phyloP scores from a whole-genome alignment of 2,113 vertebrate genomes.

The Laterallus jamaicensis region DNA sequence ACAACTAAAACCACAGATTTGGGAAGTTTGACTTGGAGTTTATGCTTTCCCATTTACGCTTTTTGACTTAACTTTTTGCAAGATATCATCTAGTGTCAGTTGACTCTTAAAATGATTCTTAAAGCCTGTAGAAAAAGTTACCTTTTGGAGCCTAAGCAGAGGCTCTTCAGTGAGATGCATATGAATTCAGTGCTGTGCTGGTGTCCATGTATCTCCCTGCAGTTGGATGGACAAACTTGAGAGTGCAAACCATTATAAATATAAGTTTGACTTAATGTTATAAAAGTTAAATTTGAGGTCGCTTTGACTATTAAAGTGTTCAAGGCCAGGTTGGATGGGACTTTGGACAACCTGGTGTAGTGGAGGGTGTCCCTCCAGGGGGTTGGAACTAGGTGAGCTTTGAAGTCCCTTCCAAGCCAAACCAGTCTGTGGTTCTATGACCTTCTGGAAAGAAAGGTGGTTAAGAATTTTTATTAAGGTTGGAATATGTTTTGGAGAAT shows the following conservation, averaged over 20 bases:
- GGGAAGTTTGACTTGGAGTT: not conserved
- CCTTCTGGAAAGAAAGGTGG: not conserved
- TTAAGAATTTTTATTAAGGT: not conserved
- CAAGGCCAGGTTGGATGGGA: too few relatives aligned
- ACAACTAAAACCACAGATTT: not conserved
- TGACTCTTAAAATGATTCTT: not conserved
- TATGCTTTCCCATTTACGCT: not conserved
- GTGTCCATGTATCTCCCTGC: not conserved
- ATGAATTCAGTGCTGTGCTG: not conserved
- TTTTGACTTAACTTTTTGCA: not conserved
- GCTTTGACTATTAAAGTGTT: not conserved
- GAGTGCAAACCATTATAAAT: not conserved
- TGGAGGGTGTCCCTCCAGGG: too few relatives aligned
- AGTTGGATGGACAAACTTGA: not conserved
- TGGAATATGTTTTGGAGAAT: not conserved
- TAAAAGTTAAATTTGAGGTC: not conserved
- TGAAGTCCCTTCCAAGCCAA: too few relatives aligned
- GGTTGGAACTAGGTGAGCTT: too few relatives aligned
- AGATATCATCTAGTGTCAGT: not conserved
- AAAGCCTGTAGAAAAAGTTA: not conserved
- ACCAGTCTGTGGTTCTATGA: too few relatives aligned
- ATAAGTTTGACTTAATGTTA: not conserved
- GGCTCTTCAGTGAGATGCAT: not conserved
- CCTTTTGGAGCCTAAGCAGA: not conserved
- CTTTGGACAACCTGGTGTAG: too few relatives aligned